phyloP scores from a whole-genome alignment of 2,797 vertebrate species.

The Macroramphosus scolopax region DNA sequence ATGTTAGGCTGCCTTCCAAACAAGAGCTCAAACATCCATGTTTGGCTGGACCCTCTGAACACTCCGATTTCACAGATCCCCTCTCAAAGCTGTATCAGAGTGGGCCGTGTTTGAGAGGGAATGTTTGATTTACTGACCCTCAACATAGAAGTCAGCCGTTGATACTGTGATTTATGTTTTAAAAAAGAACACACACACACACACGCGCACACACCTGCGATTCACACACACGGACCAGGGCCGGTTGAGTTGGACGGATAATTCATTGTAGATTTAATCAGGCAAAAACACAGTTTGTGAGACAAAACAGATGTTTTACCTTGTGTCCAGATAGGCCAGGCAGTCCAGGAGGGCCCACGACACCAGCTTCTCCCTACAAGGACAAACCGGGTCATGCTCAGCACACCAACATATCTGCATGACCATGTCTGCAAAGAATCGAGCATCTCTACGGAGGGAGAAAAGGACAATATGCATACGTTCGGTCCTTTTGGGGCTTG shows the following conservation, averaged over 20 bases:
- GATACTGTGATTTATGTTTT: constrained; percentile 5
- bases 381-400: constrained; percentile 21
- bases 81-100: constrained; percentile 22
- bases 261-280: not conserved
- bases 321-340: constrained; percentile 86
- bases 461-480: constrained; percentile 70
- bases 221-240: constrained; percentile 5
- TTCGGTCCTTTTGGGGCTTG: constrained; percentile 85
- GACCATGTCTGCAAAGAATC: not conserved
- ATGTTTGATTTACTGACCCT: constrained; percentile 21
- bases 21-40: constrained; percentile 8
- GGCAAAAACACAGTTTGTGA: constrained; percentile 14
- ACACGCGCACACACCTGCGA: no score
- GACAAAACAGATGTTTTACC: constrained; percentile 72
- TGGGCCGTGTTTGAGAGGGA: not conserved
- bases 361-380: constrained; percentile 85
- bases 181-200: no score
- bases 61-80: no score
- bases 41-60: not conserved
- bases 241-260: no score
- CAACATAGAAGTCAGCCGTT: not conserved
- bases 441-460: not conserved
- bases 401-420: no score
- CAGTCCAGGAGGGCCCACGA: constrained; percentile 81
- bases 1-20: constrained; percentile 2